Conservation (phyloP, 2,888 invertebrate species). For the Gonocerus acuteangulatus region DNA sequence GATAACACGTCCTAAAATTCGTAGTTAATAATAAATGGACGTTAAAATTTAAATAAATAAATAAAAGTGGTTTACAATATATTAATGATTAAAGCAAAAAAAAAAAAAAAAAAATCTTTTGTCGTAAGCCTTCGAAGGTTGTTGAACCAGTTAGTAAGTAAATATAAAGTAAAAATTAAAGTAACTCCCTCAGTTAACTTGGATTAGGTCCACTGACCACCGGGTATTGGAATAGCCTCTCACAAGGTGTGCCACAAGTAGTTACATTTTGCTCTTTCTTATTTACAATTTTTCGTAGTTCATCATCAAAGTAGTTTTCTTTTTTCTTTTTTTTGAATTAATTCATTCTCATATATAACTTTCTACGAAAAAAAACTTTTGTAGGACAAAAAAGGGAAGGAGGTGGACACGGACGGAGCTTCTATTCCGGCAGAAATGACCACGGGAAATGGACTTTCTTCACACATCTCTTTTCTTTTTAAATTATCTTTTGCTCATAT, state of each 20-base stretch:
- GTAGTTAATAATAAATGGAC: too few relatives aligned
- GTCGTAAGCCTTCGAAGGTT: too few relatives aligned
- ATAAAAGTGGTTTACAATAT: too few relatives aligned
- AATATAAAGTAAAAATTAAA: too few relatives aligned
- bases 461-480: conserved; percentile 14
- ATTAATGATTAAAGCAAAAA: too few relatives aligned
- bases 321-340: not conserved
- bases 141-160: too few relatives aligned
- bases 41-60: too few relatives aligned
- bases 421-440: conserved; percentile 4
- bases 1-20: too few relatives aligned
- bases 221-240: conserved; percentile 21
- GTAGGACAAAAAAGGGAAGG: conserved; percentile 19
- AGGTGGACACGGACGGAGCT: not conserved
- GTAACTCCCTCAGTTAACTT: too few relatives aligned
- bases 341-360: not conserved
- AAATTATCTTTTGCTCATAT: not conserved
- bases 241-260: conserved; percentile 7
- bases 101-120: too few relatives aligned
- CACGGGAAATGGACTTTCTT: conserved; percentile 17
- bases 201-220: too few relatives aligned
- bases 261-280: not conserved
- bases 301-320: not conserved
- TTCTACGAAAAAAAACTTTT: not conserved
- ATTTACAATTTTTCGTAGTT: not conserved